Percentiles rank a stretch among this genome's conserved stretches.
Conservation (phyloP, 2,888 invertebrate genomes). For the Eilema depressum region DNA sequence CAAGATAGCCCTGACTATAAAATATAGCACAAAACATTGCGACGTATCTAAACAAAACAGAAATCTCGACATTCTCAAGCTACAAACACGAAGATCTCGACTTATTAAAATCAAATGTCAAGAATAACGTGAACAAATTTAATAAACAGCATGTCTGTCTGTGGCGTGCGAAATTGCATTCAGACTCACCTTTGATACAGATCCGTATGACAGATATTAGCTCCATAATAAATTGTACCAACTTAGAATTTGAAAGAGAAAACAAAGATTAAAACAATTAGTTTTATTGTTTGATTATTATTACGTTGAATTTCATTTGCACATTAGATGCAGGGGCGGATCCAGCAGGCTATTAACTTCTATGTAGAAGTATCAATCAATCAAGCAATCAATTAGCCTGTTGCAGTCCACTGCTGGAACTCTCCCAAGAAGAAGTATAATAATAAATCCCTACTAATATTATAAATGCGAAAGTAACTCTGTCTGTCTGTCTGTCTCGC, state of each 20-base stretch:
- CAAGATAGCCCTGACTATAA: not conserved
- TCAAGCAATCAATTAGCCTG: too few species aligned
- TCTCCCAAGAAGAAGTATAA: too few species aligned
- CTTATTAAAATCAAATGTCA: slow-evolving; percentile 39
- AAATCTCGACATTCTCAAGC: slow-evolving; percentile 2
- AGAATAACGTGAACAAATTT: slow-evolving; percentile 51
- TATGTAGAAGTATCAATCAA: too few species aligned
- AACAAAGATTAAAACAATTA: not conserved
- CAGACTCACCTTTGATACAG: slow-evolving; percentile 52
- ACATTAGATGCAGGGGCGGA: too few species aligned
- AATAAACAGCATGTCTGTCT: slow-evolving; percentile 53
- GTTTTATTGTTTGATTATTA: not conserved
- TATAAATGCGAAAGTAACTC: too few species aligned
- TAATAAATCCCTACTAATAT: too few species aligned
- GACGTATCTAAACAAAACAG: not conserved
- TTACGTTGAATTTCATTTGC: too few species aligned
- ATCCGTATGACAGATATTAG: slow-evolving; percentile 3
- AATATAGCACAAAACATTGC: not conserved
- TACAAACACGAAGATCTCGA: slow-evolving; percentile 24
- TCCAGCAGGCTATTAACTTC: too few species aligned
- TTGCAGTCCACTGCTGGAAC: too few species aligned
- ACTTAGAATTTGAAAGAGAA: not conserved
- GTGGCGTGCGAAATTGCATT: slow-evolving; percentile 74
- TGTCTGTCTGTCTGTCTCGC: too few species aligned
- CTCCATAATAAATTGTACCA: not conserved